phyloP scores from a whole-genome alignment of 2,113 vertebrate genomes.

The Ranitomeya imitator region DNA sequence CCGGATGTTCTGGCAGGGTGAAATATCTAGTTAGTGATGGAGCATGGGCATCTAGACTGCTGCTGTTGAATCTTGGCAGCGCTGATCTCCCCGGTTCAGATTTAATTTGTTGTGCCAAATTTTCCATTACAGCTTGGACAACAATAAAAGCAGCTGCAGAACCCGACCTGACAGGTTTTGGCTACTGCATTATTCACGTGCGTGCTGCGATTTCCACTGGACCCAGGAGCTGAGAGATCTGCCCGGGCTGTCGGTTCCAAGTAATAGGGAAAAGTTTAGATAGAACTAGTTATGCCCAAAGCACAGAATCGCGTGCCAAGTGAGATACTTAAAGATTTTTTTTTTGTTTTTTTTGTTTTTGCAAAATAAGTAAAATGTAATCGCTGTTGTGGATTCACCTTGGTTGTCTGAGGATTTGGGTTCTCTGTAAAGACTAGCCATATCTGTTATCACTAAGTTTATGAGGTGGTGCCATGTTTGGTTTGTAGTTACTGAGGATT shows the following conservation, averaged over 20 bases:
- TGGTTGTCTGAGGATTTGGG: not conserved
- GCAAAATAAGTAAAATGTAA: not conserved
- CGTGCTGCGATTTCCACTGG: slow-evolving; percentile 22
- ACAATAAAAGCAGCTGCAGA: slow-evolving; percentile 34
- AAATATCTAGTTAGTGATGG: not conserved
- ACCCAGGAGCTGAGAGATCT: not conserved
- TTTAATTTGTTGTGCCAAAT: slow-evolving; percentile 35
- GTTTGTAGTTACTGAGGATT: too few relatives aligned
- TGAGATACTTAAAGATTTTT: not conserved
- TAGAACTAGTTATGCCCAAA: slow-evolving; percentile 16
- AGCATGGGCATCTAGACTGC: not conserved
- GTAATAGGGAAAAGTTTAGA: not conserved
- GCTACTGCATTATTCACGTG: not conserved
- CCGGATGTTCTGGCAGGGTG: not conserved
- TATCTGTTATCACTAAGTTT: too few relatives aligned
- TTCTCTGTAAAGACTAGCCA: too few relatives aligned
- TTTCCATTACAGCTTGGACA: slow-evolving; percentile 12
- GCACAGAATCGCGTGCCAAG: not conserved
- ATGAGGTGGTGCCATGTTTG: too few relatives aligned
- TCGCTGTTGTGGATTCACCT: not conserved
- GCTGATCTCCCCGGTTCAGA: not conserved
- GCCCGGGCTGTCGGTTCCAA: not conserved
- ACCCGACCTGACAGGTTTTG: slow-evolving; percentile 43
- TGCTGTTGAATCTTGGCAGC: slow-evolving; percentile 4
- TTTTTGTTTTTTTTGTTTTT: not conserved